These are phyloP conservation scores for Coregonus clupeaformis DNA, from an alignment of 2,113 vertebrate genomes.

Conservation along the genomic window DNA sequence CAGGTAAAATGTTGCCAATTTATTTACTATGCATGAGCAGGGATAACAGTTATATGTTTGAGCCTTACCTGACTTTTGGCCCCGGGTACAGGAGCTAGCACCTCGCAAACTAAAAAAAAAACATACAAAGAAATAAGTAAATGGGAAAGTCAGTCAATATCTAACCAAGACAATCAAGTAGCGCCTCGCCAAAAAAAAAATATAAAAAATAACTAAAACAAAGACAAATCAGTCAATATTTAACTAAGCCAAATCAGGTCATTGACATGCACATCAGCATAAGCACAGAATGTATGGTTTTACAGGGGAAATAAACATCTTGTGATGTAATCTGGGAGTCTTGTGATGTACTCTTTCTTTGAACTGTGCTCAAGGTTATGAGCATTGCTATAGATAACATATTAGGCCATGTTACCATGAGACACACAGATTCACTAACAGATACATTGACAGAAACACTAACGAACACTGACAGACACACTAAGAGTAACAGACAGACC, in stretches of 20 bases:
- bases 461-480: no score
- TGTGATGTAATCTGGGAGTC: neutral
- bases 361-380: neutral
- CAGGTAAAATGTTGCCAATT: neutral
- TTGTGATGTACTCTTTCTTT: neutral
- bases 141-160: conserved; percentile 2
- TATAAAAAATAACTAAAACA: no score
- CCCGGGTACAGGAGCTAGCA: conserved; percentile 7
- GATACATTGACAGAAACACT: no score
- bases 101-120: conserved; percentile 50
- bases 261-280: neutral
- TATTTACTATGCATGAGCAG: no score
- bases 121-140: neutral
- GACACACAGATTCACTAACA: neutral
- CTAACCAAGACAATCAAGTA: neutral
- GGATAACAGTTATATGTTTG: neutral
- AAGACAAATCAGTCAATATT: no score
- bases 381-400: neutral
- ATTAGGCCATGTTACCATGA: neutral
- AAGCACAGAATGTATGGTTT: no score
- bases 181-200: no score
- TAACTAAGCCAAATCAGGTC: neutral
- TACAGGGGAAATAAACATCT: neutral
- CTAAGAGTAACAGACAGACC: no score
- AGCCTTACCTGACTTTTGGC: conserved; percentile 67